Evolutionary conservation across 2,888 invertebrate genomes (phyloP), one percentile per base, ranked within the genome.

Genomic region (Limnephilus auricula): DNA sequence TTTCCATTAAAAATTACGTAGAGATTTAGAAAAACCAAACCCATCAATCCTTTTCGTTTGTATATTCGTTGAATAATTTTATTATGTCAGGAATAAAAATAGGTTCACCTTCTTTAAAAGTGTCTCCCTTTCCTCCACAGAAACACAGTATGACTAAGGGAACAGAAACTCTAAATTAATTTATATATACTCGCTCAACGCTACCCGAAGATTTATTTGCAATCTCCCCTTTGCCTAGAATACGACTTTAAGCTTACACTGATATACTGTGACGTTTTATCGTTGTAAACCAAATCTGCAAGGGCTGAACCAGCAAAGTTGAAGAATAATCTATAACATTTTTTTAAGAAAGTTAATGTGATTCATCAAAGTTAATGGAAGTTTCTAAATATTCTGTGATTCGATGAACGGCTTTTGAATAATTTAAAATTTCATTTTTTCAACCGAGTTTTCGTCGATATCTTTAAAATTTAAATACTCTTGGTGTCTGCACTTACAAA

Each of bases 231-330:
- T 79, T 45, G 84, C 85, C 37, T 88, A 90, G 89, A 90, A 79
- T 89, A 92, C 90, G 90, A 90, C 84, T 88, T 80, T 78, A 86
- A 82, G 79, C 89, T 89, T 89, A 79, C 40, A 84, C 90, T 50
- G 90, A 90, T 88, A 88, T 50, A 90, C 90, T 92, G 87, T 87
- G 83, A 92, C 92, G 83, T 78, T 90, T 90, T 90, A 92, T 88
- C 90, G 92, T 92, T 92, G 92, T 90, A 88, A 84, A 78, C 32
- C 50, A 90, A 90, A 90, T 37, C 34, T 25, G 34, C 34, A 37
- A 82, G 82, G 82, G 82, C 32, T 82, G 82, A 25, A 82, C 5
- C 25, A 65, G 40, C 12, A 12, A 12, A 40, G 25, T 65, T 65
- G 65, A 65, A 65, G 5, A 65, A 50, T 50, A 65, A 65, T 25